Evolutionary conservation across 1,140 invertebrate species (phyloP).

Genomic region (Acyrthosiphon pisum): DNA sequence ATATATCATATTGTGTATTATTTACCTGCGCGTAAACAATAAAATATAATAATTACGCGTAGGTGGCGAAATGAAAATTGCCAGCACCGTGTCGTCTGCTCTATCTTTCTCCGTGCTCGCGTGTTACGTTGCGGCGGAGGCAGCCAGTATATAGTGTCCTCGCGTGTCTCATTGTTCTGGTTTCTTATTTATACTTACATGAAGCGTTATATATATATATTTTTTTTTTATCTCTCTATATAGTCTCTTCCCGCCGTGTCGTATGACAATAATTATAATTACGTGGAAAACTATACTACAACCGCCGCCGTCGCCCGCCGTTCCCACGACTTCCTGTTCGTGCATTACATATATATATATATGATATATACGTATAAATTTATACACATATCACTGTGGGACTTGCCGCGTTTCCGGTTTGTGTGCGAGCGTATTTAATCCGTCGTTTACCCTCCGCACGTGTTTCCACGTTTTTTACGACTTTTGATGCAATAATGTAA

Average conservation of each 20-base stretch:
- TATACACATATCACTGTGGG: background rate
- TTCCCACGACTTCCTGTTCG: background rate
- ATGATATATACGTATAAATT: background rate
- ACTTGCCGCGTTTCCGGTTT: background rate
- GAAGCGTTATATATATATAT: background rate
- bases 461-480: background rate
- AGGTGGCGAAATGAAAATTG: conserved; percentile 1
- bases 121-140: background rate
- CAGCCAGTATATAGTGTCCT: background rate
- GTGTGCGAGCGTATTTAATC: background rate
- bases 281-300: background rate
- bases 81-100: background rate
- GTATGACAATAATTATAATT: conserved; percentile 12
- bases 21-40: background rate
- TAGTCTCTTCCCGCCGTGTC: background rate
- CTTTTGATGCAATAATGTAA: background rate
- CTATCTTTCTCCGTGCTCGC: background rate
- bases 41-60: background rate
- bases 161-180: background rate
- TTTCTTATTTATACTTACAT: background rate
- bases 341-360: background rate
- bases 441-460: background rate
- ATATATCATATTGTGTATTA: background rate
- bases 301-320: too few relatives aligned
- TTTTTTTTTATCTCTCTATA: background rate